Percentiles rank a stretch among this genome's conserved stretches.
Conservation (phyloP, 1,140 invertebrate genomes). For the Drosophila repletoides region DNA sequence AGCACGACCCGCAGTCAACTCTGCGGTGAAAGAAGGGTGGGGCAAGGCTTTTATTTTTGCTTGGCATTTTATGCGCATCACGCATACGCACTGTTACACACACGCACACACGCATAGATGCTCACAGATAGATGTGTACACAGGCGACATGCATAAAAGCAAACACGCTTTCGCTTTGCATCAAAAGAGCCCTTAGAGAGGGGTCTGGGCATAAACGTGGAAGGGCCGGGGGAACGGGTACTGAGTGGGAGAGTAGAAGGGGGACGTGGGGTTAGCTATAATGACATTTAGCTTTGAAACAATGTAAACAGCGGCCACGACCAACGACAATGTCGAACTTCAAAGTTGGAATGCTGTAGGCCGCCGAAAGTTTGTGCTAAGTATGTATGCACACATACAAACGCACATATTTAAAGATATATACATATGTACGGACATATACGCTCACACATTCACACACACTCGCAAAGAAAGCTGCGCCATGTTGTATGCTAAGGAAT, state of each 20-base stretch:
- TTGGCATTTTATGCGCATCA: slow-evolving; percentile 79
- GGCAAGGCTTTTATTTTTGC: slow-evolving; percentile 71
- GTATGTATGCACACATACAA: slow-evolving; percentile 49
- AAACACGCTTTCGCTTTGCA: slow-evolving; percentile 65
- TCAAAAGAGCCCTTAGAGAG: slow-evolving; percentile 38
- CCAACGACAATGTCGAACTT: slow-evolving; percentile 58
- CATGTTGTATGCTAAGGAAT: slow-evolving; percentile 62
- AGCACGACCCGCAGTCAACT: no score
- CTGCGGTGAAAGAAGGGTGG: no score
- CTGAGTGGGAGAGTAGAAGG: not conserved
- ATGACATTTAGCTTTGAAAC: slow-evolving; percentile 80
- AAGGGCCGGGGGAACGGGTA: not conserved
- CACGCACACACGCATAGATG: slow-evolving; percentile 38
- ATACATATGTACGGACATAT: slow-evolving; percentile 6
- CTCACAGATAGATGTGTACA: slow-evolving; percentile 59
- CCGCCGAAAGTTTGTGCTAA: slow-evolving; percentile 66
- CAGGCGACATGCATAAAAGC: slow-evolving; percentile 59
- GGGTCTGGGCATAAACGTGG: no score
- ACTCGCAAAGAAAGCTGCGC: slow-evolving; percentile 13
- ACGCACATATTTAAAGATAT: no score
- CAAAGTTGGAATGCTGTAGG: slow-evolving; percentile 70
- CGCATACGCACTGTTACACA: slow-evolving; percentile 77
- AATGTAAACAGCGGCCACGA: slow-evolving; percentile 67
- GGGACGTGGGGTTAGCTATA: slow-evolving; percentile 46
- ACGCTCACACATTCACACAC: not conserved